Conservation (phyloP, 2,113 vertebrate genomes). For the Macrotus californicus region DNA sequence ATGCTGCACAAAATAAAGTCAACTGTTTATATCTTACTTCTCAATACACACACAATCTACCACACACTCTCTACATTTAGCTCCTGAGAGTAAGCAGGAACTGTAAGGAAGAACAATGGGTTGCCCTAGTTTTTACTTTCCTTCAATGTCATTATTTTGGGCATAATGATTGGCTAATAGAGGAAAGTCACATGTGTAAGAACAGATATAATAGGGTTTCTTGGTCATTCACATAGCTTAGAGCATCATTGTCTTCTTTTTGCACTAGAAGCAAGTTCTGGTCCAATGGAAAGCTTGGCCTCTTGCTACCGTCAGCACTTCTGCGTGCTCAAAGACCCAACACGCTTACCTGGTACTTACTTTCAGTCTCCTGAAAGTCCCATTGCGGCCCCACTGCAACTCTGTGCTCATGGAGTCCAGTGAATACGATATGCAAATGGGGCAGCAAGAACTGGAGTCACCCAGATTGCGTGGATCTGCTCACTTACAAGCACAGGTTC, state of each 20-base stretch:
- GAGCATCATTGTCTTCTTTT: background rate
- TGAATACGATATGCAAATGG: background rate
- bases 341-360: accelerated
- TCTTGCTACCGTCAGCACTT: background rate
- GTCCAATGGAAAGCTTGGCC: background rate
- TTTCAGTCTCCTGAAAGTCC: background rate
- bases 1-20: background rate
- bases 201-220: background rate
- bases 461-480: background rate
- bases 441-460: background rate
- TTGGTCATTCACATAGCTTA: background rate
- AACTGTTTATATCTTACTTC: background rate
- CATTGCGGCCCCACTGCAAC: too few species aligned
- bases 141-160: background rate
- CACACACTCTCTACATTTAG: background rate
- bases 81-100: background rate
- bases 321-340: background rate
- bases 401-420: too few species aligned
- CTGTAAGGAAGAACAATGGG: background rate
- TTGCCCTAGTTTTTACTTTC: background rate
- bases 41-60: background rate
- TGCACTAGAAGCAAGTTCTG: background rate
- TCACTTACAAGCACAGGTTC: background rate
- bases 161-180: background rate
- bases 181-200: background rate